A percentile compares a stretch with the other conserved stretches of the same genome.
These are phyloP conservation scores for Drosophila subquinaria DNA, from an alignment of 2,888 invertebrate species.

Conservation along the genomic window DNA sequence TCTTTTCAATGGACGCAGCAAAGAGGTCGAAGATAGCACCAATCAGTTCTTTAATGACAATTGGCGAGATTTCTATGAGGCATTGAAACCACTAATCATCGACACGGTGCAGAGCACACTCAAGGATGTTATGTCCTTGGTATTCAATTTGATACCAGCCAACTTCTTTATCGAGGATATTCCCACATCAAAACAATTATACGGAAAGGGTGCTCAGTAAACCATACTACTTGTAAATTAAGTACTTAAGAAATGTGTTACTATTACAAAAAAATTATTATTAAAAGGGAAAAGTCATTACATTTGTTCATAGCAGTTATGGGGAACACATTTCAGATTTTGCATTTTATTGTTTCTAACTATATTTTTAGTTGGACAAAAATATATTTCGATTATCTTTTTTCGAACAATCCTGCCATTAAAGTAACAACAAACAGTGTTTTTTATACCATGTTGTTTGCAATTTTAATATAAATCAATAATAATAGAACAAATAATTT, in stretches of 20 bases:
- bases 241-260: no score
- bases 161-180: constrained; percentile 89
- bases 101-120: constrained; percentile 90
- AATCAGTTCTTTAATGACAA: constrained; percentile 90
- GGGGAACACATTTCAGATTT: no score
- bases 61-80: constrained; percentile 90
- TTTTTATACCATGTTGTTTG: no score
- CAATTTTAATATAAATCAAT: not conserved
- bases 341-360: no score
- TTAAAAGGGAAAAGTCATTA: no score
- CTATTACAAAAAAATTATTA: no score
- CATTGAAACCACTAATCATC: constrained; percentile 88
- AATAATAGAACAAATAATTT: not conserved
- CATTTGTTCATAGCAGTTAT: no score
- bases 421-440: no score
- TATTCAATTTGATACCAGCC: constrained; percentile 89
- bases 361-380: no score
- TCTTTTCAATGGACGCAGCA: constrained; percentile 86
- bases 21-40: constrained; percentile 88
- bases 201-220: constrained; percentile 36
- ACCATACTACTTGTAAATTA: not conserved
- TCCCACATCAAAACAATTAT: constrained; percentile 72
- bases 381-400: no score
- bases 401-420: no score
- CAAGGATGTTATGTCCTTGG: constrained; percentile 87